Evolutionary conservation across 92 coral and sea anemone genomes (phyloP).

Genomic region (Anthopleura xanthogrammica): DNA sequence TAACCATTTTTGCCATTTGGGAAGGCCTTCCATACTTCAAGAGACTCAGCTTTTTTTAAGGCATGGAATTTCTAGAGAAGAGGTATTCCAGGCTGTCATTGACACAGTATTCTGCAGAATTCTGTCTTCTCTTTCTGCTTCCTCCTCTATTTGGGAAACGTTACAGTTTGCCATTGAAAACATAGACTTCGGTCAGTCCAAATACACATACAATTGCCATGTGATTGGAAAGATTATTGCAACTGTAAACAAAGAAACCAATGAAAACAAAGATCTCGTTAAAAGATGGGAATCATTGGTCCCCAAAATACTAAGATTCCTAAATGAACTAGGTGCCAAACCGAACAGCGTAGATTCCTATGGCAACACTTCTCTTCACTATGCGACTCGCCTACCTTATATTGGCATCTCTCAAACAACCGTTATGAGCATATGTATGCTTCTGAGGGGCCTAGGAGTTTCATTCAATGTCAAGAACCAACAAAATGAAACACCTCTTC

Average conservation of each 20-base stretch:
- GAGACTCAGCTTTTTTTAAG: neutral
- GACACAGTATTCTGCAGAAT: neutral
- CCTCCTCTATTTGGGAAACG: neutral
- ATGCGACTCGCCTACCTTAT: constrained; percentile 8
- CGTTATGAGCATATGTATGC: neutral
- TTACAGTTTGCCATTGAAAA: neutral
- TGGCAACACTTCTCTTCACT: constrained; percentile 34
- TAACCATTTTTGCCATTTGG: neutral
- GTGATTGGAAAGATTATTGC: neutral
- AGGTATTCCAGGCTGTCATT: neutral
- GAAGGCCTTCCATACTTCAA: neutral
- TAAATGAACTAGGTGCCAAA: neutral
- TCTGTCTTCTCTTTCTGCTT: neutral
- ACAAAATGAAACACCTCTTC: no score
- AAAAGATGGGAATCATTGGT: neutral
- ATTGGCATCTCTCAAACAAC: constrained; percentile 12
- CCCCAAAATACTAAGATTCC: neutral
- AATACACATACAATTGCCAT: neutral
- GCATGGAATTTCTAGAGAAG: neutral
- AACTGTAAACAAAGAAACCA: neutral
- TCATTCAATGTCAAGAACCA: neutral
- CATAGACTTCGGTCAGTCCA: neutral
- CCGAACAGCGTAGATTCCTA: constrained; percentile 14
- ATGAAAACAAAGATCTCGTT: neutral
- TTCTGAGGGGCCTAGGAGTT: neutral